Base-by-base conservation (phyloP, 2,888 invertebrate genomes). In the Barypeithes pellucidus region DNA sequence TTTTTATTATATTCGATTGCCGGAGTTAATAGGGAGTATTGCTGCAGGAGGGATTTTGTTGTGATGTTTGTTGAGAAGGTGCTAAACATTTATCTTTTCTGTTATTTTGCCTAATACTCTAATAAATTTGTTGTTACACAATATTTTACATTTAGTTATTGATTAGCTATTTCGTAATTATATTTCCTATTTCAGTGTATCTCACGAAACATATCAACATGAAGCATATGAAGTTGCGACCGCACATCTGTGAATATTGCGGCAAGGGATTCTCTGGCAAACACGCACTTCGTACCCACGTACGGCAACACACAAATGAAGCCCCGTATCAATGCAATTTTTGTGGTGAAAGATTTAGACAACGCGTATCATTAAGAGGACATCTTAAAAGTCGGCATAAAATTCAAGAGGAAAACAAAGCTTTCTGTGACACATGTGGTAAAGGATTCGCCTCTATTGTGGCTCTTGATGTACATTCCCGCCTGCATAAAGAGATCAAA, bases 381-480 rank as follows among this genome's bases (percentile, higher is more conserved):
- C 82, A 83, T 73, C 62, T 82, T 22, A 83, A 81, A 73, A 82
- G 81, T n/a, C 80, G 80, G 59, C 82, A 82, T 72, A 79, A 79
- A 8, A 71, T 80, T 50, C 75, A 80, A 41, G 80, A 80, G 65
- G 77, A 78, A 24, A 79, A 80, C 59, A 77, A 75, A 12, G 75
- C 73, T 39, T 76, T 79, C 66, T 82, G 82, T 75, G 77, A 79
- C 14, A 73, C 59, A 12, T 82, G 82, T 59, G 79, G 79, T 9
- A 81, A 79, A 75, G 78, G 79, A 7, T 82, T 82, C 52, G 78
- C 79, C 24, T 81, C 82, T n/a, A 62, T 67, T 47, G 77, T 79
- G 41, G 80, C 79, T 3, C 67, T 82, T 47, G 81, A 79, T 43
- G 80, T 81, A 22, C 83, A 83, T 63, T 72, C 77, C 20, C 67